Evolutionary conservation across 2,888 invertebrate genomes (phyloP), one percentile per base, ranked within the genome.

Genomic region (Leptopilina drosophilae): DNA sequence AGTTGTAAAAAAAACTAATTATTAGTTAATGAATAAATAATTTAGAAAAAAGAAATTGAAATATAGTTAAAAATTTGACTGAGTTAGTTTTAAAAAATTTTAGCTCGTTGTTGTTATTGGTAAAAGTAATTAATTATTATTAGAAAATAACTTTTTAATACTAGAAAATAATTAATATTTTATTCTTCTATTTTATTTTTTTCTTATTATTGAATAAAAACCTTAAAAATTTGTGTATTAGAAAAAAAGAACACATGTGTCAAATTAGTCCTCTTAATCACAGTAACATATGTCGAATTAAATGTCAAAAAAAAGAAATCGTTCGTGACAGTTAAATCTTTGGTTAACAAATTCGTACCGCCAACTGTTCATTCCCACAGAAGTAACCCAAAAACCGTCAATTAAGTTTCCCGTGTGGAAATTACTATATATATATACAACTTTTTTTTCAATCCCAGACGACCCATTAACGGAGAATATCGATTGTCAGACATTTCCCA

Each of bases 401-500:
- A 42, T 66, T n/a, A 49, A 69, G 69, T 69, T 53, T 49, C 69
- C 26, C 49, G 49, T 69, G 69, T 26, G 49, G 49, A 69, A 69
- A 20, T 69, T 49, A 69, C 20, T 1, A 42, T 42, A 42, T 42
- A 42, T 42, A 53, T 66, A 66, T 46, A 46, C 46, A 15, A 46
- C 46, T 69, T 81, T 83, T 81, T 78, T 56, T 79, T 77, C 62
- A 76, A 80, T 77, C 79, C 79, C 80, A 69, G 66, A 69, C 78
- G 81, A 77, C 81, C 77, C 80, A 81, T 83, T 83, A 83, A 76
- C 46, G 78, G 77, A 33, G 75, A 64, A 15, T 81, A 78, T 78
- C 80, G 80, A 82, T 82, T 77, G 79, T 80, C 80, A 80, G 78
- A 40, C 77, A 64, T 80, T 78, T 77, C 62, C 80, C 80, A 76